A percentile compares a stretch with the other conserved stretches of the same genome.
phyloP scores from a whole-genome alignment of 2,113 vertebrate genomes.

The Triplophysa dalaica region DNA sequence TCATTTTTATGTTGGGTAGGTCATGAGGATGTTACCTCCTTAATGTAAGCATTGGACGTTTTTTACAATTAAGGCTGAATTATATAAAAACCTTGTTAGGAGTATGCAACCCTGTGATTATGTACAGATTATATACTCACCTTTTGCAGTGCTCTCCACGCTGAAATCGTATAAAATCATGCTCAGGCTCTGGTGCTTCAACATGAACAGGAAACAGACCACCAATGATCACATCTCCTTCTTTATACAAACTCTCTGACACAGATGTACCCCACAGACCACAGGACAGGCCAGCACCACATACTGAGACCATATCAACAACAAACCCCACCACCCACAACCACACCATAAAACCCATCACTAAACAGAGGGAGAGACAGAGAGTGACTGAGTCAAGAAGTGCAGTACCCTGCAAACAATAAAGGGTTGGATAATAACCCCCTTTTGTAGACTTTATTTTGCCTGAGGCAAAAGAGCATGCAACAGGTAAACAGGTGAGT shows the following conservation, averaged over 20 bases:
- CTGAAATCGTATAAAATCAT: constrained; percentile 50
- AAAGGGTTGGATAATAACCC: constrained; percentile 13
- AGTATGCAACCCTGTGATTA: background rate
- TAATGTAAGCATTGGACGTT: too few relatives aligned
- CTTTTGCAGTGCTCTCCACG: constrained; percentile 40
- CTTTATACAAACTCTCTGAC: constrained; percentile 58
- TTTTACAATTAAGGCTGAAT: too few relatives aligned
- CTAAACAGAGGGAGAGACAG: background rate
- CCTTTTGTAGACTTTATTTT: constrained; percentile 56
- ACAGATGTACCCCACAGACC: constrained; percentile 54
- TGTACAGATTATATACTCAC: constrained; percentile 44
- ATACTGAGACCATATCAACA: constrained; percentile 9
- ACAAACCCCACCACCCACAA: constrained; percentile 49
- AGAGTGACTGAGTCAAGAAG: background rate
- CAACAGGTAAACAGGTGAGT: constrained; percentile 10
- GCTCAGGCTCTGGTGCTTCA: constrained; percentile 52
- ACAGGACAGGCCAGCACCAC: constrained; percentile 46
- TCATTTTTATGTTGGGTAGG: too few relatives aligned
- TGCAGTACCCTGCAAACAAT: constrained; percentile 12
- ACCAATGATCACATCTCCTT: constrained; percentile 60
- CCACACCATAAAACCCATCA: constrained; percentile 45
- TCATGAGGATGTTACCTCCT: too few relatives aligned
- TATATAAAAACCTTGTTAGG: too few relatives aligned
- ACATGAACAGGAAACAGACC: constrained; percentile 63
- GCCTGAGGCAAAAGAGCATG: constrained; percentile 48